Evolutionary conservation across 2,113 vertebrate genomes (phyloP).

Genomic region (Ursus arctos): DNA sequence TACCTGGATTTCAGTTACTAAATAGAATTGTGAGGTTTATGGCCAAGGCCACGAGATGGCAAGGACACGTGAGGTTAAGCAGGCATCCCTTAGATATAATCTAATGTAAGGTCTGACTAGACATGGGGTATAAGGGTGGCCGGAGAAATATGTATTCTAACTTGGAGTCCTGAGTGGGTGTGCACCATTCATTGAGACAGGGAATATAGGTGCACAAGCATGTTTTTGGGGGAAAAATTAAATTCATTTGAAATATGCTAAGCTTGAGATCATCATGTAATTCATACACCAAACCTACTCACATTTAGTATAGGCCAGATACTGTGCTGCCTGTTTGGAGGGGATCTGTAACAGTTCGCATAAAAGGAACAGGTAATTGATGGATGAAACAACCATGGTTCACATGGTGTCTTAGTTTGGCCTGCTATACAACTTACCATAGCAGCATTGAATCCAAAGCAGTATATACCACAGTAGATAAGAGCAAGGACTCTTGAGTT

Average conservation of each 20-base stretch:
- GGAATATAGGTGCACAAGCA: neutral
- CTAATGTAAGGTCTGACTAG: neutral
- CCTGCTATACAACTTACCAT: neutral
- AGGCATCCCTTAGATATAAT: neutral
- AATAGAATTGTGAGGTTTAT: neutral
- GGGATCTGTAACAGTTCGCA: too few species aligned
- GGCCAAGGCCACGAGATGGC: neutral
- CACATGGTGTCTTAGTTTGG: neutral
- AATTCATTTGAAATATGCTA: neutral
- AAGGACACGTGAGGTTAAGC: neutral
- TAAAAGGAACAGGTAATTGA: neutral
- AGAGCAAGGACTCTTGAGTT: neutral
- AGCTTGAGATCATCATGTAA: neutral
- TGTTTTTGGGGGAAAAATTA: neutral
- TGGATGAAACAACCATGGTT: neutral
- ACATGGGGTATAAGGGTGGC: rapidly evolving
- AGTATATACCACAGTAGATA: neutral
- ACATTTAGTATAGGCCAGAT: neutral
- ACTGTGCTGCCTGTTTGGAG: neutral
- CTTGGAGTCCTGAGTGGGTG: neutral
- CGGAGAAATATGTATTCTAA: neutral
- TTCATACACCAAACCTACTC: neutral
- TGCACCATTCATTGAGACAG: neutral
- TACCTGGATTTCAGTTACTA: neutral
- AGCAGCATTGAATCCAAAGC: too few species aligned